A percentile compares a stretch with the other conserved stretches of the same genome.
These are phyloP conservation scores for Sebastiscus tertius DNA, from an alignment of 2,797 vertebrate species.

Conservation along the genomic window DNA sequence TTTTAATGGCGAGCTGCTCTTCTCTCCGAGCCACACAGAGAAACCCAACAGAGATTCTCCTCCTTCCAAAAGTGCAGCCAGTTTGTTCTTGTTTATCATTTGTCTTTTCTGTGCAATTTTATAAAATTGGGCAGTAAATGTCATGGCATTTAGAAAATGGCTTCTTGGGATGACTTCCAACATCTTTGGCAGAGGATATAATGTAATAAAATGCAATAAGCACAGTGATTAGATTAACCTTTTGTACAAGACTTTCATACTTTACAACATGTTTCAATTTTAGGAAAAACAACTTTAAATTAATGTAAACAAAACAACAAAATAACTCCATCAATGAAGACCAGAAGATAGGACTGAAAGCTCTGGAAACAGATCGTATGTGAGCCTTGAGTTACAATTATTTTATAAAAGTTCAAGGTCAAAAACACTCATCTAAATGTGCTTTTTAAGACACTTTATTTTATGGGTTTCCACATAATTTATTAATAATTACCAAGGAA, in stretches of 20 bases:
- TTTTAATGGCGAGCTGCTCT: neutral
- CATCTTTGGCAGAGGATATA: neutral
- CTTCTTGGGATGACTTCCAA: neutral
- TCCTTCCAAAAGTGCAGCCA: neutral
- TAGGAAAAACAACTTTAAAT: neutral
- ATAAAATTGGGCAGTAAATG: neutral
- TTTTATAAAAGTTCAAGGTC: neutral
- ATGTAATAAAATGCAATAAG: neutral
- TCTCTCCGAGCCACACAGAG: neutral
- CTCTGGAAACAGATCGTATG: neutral
- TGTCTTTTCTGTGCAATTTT: neutral
- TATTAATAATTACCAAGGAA: neutral
- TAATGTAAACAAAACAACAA: neutral
- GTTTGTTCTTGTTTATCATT: neutral
- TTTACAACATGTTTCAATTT: neutral
- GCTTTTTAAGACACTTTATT: neutral
- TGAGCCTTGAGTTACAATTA: neutral
- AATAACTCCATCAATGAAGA: neutral
- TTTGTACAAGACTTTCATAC: neutral
- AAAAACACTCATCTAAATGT: neutral
- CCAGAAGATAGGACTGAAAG: neutral
- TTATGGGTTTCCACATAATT: neutral
- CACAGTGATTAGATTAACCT: constrained; percentile 10
- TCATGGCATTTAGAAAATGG: neutral
- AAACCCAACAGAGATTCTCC: neutral